These are phyloP conservation scores for Palythoa grandis DNA, from an alignment of 92 coral and sea anemone species.

Conservation along the genomic window DNA sequence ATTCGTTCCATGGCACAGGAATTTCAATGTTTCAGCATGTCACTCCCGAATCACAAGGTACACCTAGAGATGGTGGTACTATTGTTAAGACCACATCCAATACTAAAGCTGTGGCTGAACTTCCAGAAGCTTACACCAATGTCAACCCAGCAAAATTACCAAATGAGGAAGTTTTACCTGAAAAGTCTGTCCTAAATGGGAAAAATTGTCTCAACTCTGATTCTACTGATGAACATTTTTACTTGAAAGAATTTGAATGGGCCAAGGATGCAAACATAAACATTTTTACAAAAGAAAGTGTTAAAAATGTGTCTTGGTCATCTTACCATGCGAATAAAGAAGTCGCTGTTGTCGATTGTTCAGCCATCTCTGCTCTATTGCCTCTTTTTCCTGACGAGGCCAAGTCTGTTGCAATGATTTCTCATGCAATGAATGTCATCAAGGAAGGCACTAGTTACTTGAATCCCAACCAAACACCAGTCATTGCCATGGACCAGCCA, in stretches of 20 bases:
- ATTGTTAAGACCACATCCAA: background rate
- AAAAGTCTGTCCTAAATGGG: constrained; percentile 24
- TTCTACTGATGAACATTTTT: constrained; percentile 5
- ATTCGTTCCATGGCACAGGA: constrained; percentile 57
- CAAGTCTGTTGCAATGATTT: constrained; percentile 69
- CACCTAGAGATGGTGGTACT: constrained; percentile 17
- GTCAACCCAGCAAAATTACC: constrained; percentile 28
- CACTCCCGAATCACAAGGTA: constrained; percentile 39
- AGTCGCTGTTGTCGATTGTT: background rate
- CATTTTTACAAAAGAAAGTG: constrained; percentile 35
- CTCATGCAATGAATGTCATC: constrained; percentile 70
- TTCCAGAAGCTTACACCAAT: constrained; percentile 32
- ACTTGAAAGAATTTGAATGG: background rate
- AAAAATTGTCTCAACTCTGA: constrained; percentile 5
- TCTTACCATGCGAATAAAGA: constrained; percentile 57
- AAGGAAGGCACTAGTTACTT: constrained; percentile 49
- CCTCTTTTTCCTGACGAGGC: constrained; percentile 78
- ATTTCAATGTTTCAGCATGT: constrained; percentile 64
- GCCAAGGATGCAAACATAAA: constrained; percentile 11
- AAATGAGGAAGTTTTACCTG: constrained; percentile 24
- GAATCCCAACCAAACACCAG: constrained; percentile 62
- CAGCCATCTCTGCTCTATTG: constrained; percentile 56
- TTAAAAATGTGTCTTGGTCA: constrained; percentile 65
- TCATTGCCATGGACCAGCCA: constrained; percentile 1
- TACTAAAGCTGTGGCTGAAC: constrained; percentile 20